Percentiles rank a stretch among this genome's conserved stretches.
These are phyloP conservation scores for Menura novaehollandiae DNA, from an alignment of 2,113 vertebrate genomes.

Conservation along the genomic window DNA sequence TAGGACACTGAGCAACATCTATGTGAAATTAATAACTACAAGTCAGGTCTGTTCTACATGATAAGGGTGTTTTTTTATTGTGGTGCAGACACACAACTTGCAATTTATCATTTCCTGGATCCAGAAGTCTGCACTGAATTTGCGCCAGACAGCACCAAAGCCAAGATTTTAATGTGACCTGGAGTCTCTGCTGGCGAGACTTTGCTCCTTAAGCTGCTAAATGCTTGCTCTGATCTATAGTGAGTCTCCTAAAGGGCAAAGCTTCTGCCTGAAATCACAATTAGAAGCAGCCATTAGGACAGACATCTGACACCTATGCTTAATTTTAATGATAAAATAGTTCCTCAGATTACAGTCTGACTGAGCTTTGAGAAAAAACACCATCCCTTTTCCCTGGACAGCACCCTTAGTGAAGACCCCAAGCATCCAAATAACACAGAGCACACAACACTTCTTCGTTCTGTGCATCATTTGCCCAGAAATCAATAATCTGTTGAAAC, in stretches of 20 bases:
- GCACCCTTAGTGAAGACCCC: neutral
- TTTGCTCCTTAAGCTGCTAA: neutral
- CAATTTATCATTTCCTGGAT: neutral
- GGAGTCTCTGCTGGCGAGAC: neutral
- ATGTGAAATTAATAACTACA: neutral
- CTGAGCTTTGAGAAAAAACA: neutral
- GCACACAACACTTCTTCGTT: neutral
- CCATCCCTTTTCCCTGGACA: neutral
- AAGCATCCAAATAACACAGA: neutral
- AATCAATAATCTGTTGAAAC: neutral
- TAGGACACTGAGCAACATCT: neutral
- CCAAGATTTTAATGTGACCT: neutral
- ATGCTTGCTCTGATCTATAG: neutral
- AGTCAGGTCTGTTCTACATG: neutral
- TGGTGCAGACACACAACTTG: neutral
- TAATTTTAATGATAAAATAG: neutral
- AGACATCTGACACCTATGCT: neutral
- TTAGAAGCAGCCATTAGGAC: neutral
- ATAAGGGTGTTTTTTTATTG: neutral
- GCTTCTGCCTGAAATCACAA: neutral
- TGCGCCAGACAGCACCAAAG: neutral
- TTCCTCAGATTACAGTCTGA: neutral
- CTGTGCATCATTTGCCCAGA: neutral
- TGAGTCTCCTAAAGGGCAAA: neutral
- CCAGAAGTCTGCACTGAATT: neutral